These are phyloP conservation scores for Saccostrea glomerata DNA, from an alignment of 1,140 invertebrate genomes.

Conservation along the genomic window DNA sequence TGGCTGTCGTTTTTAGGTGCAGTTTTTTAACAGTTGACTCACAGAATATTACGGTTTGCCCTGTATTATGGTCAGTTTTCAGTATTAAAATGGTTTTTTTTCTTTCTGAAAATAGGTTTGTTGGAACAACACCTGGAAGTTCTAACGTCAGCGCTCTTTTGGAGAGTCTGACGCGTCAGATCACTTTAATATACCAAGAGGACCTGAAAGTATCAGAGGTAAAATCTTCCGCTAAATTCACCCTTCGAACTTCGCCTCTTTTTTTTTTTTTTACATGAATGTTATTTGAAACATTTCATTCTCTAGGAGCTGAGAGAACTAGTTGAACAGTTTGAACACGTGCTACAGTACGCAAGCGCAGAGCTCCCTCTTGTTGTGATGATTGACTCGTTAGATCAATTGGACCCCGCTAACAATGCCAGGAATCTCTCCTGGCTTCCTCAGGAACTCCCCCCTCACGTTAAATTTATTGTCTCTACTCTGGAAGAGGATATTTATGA, in stretches of 20 bases:
- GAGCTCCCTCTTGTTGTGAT: conserved; percentile 63
- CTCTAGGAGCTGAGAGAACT: conserved; percentile 39
- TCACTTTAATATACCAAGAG: conserved; percentile 44
- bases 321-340: conserved; percentile 35
- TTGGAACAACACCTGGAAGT: conserved; percentile 71
- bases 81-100: not conserved
- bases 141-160: conserved; percentile 47
- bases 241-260: too few relatives aligned
- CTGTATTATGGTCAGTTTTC: not conserved
- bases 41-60: not conserved
- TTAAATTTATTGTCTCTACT: conserved; percentile 85
- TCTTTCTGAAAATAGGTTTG: conserved; percentile 59
- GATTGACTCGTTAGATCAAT: conserved; percentile 72
- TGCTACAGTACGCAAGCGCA: conserved; percentile 26
- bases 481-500: conserved; percentile 69
- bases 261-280: not conserved
- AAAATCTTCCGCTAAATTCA: not conserved
- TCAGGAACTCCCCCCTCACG: conserved; percentile 53
- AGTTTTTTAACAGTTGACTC: not conserved
- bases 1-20: not conserved
- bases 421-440: conserved; percentile 67
- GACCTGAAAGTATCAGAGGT: conserved; percentile 45
- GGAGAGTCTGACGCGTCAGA: conserved; percentile 44
- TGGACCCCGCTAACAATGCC: conserved; percentile 61
- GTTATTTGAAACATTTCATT: not conserved